phyloP scores from a whole-genome alignment of 1,140 invertebrate species.

The Cardiocondyla obscurior region DNA sequence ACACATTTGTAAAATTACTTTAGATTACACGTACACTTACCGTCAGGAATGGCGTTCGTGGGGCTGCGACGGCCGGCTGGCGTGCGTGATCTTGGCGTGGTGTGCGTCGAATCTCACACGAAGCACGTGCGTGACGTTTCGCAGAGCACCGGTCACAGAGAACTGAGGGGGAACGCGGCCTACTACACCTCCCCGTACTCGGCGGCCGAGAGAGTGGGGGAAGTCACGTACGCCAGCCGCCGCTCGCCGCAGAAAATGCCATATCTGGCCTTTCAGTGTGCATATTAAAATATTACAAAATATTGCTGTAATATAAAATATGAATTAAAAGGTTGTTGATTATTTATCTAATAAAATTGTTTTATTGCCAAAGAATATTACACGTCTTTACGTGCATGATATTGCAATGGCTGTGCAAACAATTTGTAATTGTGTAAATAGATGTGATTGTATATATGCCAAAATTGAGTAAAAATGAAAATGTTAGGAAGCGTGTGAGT shows the following conservation, averaged over 20 bases:
- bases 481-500: background rate
- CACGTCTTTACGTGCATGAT: conserved; percentile 22
- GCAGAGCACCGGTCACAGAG: too few species aligned
- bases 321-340: conserved; percentile 72
- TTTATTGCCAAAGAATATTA: conserved; percentile 56
- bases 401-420: conserved; percentile 5
- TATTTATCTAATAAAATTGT: conserved; percentile 61
- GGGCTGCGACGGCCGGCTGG: too few species aligned
- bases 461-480: conserved; percentile 7
- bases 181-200: too few species aligned
- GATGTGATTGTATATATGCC: background rate
- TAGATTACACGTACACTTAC: conserved; percentile 70
- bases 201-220: too few species aligned
- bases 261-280: too few species aligned
- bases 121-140: too few species aligned
- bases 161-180: too few species aligned
- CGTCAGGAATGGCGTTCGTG: too few species aligned
- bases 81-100: too few species aligned
- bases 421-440: conserved; percentile 16
- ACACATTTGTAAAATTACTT: conserved; percentile 71
- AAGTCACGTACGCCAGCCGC: too few species aligned
- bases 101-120: too few species aligned
- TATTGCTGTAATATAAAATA: conserved; percentile 77
- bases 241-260: too few species aligned
- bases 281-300: conserved; percentile 68